Base-by-base conservation (phyloP, 1,140 invertebrate species). In the Brachionus manjavacas region DNA sequence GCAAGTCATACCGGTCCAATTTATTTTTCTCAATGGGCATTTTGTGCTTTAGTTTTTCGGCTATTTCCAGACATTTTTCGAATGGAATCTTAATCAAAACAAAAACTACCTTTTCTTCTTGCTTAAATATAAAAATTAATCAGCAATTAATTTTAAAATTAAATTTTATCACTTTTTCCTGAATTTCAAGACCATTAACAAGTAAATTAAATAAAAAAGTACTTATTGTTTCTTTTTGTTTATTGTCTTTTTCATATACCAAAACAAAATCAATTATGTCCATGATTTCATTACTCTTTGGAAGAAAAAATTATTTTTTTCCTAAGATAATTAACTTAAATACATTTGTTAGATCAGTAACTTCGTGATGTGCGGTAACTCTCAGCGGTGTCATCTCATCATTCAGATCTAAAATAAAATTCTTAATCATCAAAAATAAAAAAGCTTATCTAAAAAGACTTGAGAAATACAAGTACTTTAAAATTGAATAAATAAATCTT, bases 11-110 rank as follows among this genome's bases (percentile, higher is more conserved):
- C 16, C 28, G 46, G 20, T 81, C 79, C 52, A 81, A 35, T 12
- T 81, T 55, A n/a, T 81, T 81, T 78, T 52, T 43, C 52, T 84
- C 68, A 43, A 84, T 84, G 46, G 83, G 83, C 16, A 84, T 20
- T 55, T 66, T 52, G 20, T 66, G 39, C 39, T 72, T 72, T 41
- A 84, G 64, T 55, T 78, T 74, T 72, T 84, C 83, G 11, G 83
- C 83, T 35, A 72, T 60, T 41, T 74, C 46, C 4, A 84, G 35
- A n/a, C 16, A 23, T 12, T 68, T 64, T 74, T 84, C 83, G 12
- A 84, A 84, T 9, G 83, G 83, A 12, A 66, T 76, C 25, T 70
- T 68, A 23, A 84, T 55, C 20, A 70, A 31, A 46, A 76, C 43
- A 76, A 76, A 76, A 23, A 76, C 72, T 23, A 49, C 8, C 6